A percentile compares a stretch with the other conserved stretches of the same genome.
These are phyloP conservation scores for Eupithecia subumbrata DNA, from an alignment of 2,888 invertebrate species.

Conservation along the genomic window DNA sequence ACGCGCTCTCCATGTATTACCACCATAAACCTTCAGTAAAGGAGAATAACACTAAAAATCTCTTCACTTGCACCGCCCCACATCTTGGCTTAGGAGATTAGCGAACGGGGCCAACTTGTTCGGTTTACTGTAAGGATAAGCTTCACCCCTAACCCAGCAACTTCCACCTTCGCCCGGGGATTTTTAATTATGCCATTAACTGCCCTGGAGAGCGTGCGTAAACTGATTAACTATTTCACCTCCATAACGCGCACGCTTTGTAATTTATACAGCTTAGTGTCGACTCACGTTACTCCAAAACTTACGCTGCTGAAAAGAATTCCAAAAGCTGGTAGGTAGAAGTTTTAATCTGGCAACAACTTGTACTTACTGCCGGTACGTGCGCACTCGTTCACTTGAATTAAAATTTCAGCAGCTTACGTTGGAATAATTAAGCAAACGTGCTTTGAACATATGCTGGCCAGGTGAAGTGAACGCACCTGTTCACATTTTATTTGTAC, in stretches of 20 bases:
- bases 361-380: conserved; percentile 51
- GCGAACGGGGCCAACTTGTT: conserved; percentile 74
- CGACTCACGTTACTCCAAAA: conserved; percentile 49
- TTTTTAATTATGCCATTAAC: conserved; percentile 79
- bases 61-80: conserved; percentile 66
- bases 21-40: conserved; percentile 19
- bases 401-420: conserved; percentile 58
- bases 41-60: conserved; percentile 52
- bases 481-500: conserved; percentile 68
- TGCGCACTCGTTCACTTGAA: conserved; percentile 49
- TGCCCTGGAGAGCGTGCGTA: conserved; percentile 70
- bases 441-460: conserved; percentile 71
- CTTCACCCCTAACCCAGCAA: conserved; percentile 51
- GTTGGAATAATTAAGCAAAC: conserved; percentile 65
- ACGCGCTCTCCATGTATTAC: background rate
- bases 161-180: conserved; percentile 64
- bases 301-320: conserved; percentile 24
- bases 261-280: conserved; percentile 67
- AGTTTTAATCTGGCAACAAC: conserved; percentile 45
- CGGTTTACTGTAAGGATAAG: conserved; percentile 74
- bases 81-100: conserved; percentile 79
- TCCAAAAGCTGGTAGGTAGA: conserved; percentile 24
- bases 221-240: conserved; percentile 74
- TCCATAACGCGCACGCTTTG: conserved; percentile 64
- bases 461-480: conserved; percentile 77